These are phyloP conservation scores for Spizella passerina DNA, from an alignment of 2,797 vertebrate genomes.

Conservation along the genomic window DNA sequence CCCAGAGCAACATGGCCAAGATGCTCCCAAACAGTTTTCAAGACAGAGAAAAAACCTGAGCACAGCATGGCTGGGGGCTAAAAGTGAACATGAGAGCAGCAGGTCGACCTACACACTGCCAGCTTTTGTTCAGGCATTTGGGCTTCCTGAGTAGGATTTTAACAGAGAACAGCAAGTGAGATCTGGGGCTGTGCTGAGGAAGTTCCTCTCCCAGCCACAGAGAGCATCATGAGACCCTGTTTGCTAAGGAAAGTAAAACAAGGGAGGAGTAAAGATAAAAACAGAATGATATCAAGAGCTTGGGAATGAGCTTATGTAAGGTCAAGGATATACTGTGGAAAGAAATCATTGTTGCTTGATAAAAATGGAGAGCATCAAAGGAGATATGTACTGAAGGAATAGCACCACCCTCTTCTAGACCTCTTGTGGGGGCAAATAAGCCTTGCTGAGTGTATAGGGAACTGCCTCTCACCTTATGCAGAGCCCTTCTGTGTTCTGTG, in stretches of 20 bases:
- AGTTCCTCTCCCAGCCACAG: not conserved
- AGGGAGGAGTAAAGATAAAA: not conserved
- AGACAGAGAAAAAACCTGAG: not conserved
- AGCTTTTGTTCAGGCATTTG: not conserved
- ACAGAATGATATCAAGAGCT: not conserved
- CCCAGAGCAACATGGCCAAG: not conserved
- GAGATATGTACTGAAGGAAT: not conserved
- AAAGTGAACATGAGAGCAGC: not conserved
- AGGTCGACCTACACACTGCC: accelerated
- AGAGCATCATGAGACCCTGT: not conserved
- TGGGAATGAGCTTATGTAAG: not conserved
- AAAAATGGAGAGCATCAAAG: not conserved
- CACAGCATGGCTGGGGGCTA: not conserved
- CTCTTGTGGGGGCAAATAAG: not conserved
- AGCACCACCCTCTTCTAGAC: not conserved
- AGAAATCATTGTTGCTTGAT: not conserved
- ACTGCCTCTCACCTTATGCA: not conserved
- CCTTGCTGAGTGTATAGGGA: not conserved
- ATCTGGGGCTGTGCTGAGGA: not conserved
- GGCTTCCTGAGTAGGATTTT: not conserved
- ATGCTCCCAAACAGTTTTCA: not conserved
- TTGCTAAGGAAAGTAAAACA: not conserved
- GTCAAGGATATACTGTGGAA: not conserved
- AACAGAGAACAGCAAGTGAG: not conserved
- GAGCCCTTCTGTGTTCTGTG: not conserved